Percentiles rank a stretch among this genome's conserved stretches.
Conservation (phyloP, 2,797 vertebrate species). For the Intellagama lesueurii region DNA sequence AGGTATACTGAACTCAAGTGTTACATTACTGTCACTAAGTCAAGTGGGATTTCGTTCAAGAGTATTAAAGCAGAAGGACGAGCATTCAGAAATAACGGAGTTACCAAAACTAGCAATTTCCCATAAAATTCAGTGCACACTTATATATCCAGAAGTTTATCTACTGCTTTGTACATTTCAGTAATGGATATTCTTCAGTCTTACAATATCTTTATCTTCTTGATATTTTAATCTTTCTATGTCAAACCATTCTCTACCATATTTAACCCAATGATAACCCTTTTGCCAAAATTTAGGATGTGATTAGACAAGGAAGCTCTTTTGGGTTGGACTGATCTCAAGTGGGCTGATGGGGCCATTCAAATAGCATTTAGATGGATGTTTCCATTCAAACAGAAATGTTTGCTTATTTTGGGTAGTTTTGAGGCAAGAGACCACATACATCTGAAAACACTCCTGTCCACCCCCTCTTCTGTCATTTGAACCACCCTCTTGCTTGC, state of each 20-base stretch:
- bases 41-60: not conserved
- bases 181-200: not conserved
- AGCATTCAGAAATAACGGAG: not conserved
- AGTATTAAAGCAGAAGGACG: not conserved
- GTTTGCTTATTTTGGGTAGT: no score
- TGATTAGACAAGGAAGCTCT: no score
- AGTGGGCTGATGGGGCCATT: no score
- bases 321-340: no score
- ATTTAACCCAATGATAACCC: not conserved
- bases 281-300: not conserved
- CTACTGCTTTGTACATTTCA: not conserved
- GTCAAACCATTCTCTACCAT: not conserved
- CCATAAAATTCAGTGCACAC: not conserved
- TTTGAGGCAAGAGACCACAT: no score
- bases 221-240: not conserved
- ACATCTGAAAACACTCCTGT: no score
- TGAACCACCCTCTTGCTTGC: no score
- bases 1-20: not conserved
- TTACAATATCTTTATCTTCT: not conserved
- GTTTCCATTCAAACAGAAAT: no score
- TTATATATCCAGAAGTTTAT: not conserved
- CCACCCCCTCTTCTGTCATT: no score
- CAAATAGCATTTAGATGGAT: no score
- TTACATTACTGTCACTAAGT: not conserved
- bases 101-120: not conserved